Conservation (phyloP, 1,140 invertebrate genomes). For the Nephila pilipes region DNA sequence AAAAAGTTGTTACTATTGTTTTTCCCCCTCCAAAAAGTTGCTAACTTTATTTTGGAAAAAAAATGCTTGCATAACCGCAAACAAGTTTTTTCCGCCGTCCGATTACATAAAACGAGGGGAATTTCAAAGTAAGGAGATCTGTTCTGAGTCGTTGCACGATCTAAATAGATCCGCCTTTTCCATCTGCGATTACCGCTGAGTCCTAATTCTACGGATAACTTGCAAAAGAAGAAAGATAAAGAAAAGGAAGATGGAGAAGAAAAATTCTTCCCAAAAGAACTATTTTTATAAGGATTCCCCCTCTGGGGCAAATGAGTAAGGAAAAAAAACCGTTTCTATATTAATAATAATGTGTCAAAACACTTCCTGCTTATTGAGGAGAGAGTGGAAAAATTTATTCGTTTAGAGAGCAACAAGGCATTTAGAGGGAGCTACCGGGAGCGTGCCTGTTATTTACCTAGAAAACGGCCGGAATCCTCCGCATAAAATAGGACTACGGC, state of each 20-base stretch:
- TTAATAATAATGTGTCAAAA: conserved; percentile 69
- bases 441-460: conserved; percentile 52
- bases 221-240: neutral
- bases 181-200: conserved; percentile 45
- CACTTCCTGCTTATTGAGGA: conserved; percentile 58
- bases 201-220: conserved; percentile 38
- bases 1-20: no score
- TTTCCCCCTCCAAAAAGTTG: no score
- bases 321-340: neutral
- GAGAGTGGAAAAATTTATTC: conserved; percentile 52
- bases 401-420: conserved; percentile 62
- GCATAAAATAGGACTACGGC: conserved; percentile 44
- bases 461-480: conserved; percentile 49
- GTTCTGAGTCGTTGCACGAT: conserved; percentile 24
- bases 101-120: neutral
- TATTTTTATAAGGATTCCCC: conserved; percentile 57
- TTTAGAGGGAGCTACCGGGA: conserved; percentile 36
- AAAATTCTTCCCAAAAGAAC: neutral
- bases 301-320: neutral
- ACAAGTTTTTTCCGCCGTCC: neutral
- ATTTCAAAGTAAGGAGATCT: conserved; percentile 45
- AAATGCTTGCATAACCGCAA: neutral
- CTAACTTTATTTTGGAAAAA: no score
- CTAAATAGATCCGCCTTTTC: conserved; percentile 47
- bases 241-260: neutral